These are phyloP conservation scores for Ctenicera cuprea DNA, from an alignment of 2,888 invertebrate species.

Conservation along the genomic window DNA sequence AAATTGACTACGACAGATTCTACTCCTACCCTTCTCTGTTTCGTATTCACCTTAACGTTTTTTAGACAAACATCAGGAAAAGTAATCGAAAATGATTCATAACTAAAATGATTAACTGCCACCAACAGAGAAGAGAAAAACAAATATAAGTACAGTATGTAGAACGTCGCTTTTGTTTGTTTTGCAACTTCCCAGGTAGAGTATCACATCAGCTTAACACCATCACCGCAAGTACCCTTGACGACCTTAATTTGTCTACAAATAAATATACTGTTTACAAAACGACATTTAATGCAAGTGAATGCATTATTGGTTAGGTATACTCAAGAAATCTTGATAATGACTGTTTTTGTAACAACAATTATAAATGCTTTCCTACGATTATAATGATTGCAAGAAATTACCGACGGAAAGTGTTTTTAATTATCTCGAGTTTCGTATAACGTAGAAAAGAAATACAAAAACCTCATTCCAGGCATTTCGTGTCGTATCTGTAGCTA, in stretches of 20 bases:
- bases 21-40: neutral
- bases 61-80: neutral
- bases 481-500: constrained; percentile 41
- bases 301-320: no score
- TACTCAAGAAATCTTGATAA: no score
- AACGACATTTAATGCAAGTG: no score
- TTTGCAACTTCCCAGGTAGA: neutral
- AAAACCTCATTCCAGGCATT: constrained; percentile 17
- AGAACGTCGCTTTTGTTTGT: neutral
- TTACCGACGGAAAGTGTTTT: neutral
- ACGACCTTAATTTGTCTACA: constrained; percentile 2
- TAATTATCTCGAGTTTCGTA: neutral
- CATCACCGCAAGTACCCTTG: neutral
- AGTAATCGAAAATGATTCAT: no score
- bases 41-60: neutral
- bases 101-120: neutral
- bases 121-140: no score
- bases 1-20: constrained; percentile 37
- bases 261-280: neutral
- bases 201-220: no score
- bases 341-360: no score
- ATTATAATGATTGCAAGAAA: no score
- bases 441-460: constrained; percentile 8
- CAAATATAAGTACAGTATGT: no score
- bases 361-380: no score